Evolutionary conservation across 2,888 invertebrate species (phyloP), one percentile per base, ranked within the genome.

Genomic region (Tetrapedia diversipes): DNA sequence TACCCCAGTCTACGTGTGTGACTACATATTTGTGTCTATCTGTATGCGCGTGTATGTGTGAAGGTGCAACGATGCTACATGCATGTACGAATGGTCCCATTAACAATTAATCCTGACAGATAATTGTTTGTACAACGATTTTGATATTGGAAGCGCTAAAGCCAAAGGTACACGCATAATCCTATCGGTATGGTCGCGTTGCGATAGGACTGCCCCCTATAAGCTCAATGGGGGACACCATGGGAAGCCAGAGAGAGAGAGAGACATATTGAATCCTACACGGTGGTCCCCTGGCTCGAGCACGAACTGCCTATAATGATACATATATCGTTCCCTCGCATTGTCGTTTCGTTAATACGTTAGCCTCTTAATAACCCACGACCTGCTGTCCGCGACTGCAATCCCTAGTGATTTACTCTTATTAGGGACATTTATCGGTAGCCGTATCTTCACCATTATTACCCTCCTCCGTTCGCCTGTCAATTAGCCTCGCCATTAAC

Each of bases 141-240:
- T n/a, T n/a, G n/a, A n/a, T n/a, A n/a, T n/a, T n/a, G n/a, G n/a
- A n/a, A n/a, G n/a, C n/a, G n/a, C n/a, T n/a, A n/a, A n/a, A n/a
- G n/a, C n/a, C n/a, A n/a, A n/a, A n/a, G n/a, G n/a, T n/a, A n/a
- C n/a, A n/a, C n/a, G n/a, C 53, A 59, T 61, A 56, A 74, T 69
- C 65, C 37, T 49, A 51, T 56, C 39, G 68, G 54, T 64, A 37
- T 49, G 61, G 24, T 37, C 22, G 45, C n/a, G 34, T 63, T 24
- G 37, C 45, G 73, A 54, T 72, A 54, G 68, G 51, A 60, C 27
- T 19, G 66, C 22, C 24, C 45, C 54, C 64, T 14, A 53, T 65
- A 72, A 81, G 70, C 71, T 69, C 71, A 77, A 73, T 71, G 65
- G 53, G 60, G 77, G 79, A 80, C 79, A 63, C 73, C 76, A 74